These are phyloP conservation scores for Ophion ventricosus DNA, from an alignment of 2,888 invertebrate genomes.

Conservation along the genomic window DNA sequence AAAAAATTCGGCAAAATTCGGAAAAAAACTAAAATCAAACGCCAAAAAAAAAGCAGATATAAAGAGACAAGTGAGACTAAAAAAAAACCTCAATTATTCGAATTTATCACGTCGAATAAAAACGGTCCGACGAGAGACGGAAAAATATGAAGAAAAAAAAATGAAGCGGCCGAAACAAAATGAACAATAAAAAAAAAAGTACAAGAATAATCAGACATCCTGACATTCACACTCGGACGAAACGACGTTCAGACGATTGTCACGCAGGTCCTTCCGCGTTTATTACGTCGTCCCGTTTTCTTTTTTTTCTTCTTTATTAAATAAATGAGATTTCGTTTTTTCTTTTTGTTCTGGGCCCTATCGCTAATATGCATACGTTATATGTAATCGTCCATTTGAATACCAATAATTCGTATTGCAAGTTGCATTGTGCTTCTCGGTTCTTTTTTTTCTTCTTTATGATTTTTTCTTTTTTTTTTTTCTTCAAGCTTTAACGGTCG, in stretches of 20 bases:
- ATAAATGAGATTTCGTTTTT: too few relatives aligned
- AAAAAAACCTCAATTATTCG: conserved; percentile 3
- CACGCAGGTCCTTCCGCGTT: conserved; percentile 70
- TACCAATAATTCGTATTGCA: conserved; percentile 80
- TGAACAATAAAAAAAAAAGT: conserved; percentile 10
- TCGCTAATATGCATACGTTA: conserved; percentile 43
- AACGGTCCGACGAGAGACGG: too few relatives aligned
- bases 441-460: neutral
- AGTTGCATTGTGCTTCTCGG: conserved; percentile 58
- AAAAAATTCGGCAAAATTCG: conserved; percentile 31
- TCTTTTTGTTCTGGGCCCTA: too few relatives aligned
- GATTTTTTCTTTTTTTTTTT: conserved; percentile 18
- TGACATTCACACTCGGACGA: conserved; percentile 62
- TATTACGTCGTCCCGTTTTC: conserved; percentile 67
- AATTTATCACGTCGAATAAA: too few relatives aligned
- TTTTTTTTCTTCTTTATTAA: too few relatives aligned
- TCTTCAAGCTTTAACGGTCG: conserved; percentile 52
- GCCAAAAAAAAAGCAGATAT: conserved; percentile 27
- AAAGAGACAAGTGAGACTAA: conserved; percentile 4
- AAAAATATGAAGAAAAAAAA: neutral
- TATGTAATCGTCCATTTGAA: conserved; percentile 81
- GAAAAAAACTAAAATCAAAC: conserved; percentile 56
- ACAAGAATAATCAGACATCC: conserved; percentile 34
- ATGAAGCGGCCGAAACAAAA: neutral
- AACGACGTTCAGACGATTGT: conserved; percentile 68